Evolutionary conservation across 2,888 invertebrate species (phyloP), one percentile per base, ranked within the genome.

Genomic region (Zhuqinia jingwanae): DNA sequence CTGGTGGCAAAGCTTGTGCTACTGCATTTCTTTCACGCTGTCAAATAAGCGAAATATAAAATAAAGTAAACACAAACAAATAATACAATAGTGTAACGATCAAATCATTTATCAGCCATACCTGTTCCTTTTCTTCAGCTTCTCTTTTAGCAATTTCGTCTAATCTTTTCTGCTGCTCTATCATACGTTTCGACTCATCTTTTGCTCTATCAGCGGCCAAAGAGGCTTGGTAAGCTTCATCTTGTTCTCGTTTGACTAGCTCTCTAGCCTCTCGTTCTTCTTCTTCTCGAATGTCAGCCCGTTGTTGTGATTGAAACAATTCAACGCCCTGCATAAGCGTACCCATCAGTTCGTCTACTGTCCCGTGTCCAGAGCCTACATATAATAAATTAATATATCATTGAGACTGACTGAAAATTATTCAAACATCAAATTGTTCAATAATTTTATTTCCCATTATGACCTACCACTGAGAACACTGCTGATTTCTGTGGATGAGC

Each of bases 151-250:
- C 92, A 85, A 92, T 91, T 87, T 92, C 92, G 85, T 91, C 91
- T 86, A 91, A 91, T 87, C 92, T 91, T 89, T 92, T 91, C 88
- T 95, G 95, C 91, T 95, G 94, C 91, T 96, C 96, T 92, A 96
- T 95, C 92, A 95, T 95, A 90, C 95, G 94, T 92, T 95, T 96
- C 1, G 96, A 95, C 93, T 97, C 97, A 93, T 97, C 97, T 93
- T 97, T 97, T 83, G 97, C 97, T 93, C 95, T 95, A 92, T 97
- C 97, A 0, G 95, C 96, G 92, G 96, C 96, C 80, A 99, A 94
- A 91, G 98, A 98, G 92, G 95, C 95, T 92, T 97, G 95, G 93
- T 97, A 99, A 0, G 98, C 98, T 92, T 95, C 95, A 93, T 99
- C 98, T 93, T 99, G 98, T 92, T 98, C 98, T 91, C 95, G 94